These are phyloP conservation scores for Actenoides hombroni DNA, from an alignment of 2,113 vertebrate genomes.

Conservation along the genomic window DNA sequence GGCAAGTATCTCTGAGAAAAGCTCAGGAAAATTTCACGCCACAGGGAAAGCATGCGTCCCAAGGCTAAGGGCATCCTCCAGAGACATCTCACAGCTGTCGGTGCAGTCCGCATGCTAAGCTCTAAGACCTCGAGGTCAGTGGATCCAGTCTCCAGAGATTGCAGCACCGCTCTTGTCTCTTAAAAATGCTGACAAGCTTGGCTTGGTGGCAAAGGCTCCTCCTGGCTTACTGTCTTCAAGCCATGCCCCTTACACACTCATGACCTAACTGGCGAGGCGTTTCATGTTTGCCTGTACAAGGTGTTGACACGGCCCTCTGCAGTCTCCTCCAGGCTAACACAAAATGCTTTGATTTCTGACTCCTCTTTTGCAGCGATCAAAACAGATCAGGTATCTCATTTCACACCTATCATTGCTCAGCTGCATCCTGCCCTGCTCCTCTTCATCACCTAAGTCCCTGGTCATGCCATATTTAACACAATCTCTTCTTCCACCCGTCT, in stretches of 20 bases:
- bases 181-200: slow-evolving; percentile 6
- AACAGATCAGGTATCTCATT: not conserved
- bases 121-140: not conserved
- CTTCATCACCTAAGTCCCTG: not conserved
- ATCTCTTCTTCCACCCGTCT: not conserved
- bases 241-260: not conserved
- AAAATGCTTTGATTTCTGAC: not conserved
- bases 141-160: not conserved
- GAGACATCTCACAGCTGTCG: not conserved
- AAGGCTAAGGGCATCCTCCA: not conserved
- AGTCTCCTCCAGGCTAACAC: not conserved
- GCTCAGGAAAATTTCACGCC: not conserved
- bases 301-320: not conserved
- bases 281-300: not conserved
- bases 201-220: not conserved
- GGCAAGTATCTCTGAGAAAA: not conserved
- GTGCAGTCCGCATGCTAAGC: not conserved
- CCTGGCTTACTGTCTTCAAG: not conserved
- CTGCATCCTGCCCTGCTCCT: not conserved
- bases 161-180: not conserved
- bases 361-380: not conserved
- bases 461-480: not conserved
- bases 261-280: fast-evolving
- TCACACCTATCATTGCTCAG: not conserved
- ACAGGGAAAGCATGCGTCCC: not conserved